Percentiles rank a stretch among this genome's conserved stretches.
phyloP scores from a whole-genome alignment of 1,140 invertebrate genomes.

The Heliconius melpomene region DNA sequence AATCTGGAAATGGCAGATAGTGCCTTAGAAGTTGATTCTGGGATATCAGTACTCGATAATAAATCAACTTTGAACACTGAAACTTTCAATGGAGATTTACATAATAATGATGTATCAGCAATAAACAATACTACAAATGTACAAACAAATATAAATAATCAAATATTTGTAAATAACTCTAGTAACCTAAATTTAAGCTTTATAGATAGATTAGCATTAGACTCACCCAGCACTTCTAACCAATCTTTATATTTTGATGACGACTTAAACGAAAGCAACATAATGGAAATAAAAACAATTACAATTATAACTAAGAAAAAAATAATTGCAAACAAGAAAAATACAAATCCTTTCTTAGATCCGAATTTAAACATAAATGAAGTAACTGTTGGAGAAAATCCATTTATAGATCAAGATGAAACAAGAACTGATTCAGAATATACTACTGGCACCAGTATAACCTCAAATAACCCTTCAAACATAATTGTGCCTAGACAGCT shows the following conservation, averaged over 20 bases:
- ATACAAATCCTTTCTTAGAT: slow-evolving; percentile 77
- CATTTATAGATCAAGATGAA: slow-evolving; percentile 54
- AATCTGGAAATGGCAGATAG: slow-evolving; percentile 33
- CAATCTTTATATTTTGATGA: slow-evolving; percentile 77
- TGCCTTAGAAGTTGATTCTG: slow-evolving; percentile 57
- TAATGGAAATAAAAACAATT: slow-evolving; percentile 81
- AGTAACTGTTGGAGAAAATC: slow-evolving; percentile 50
- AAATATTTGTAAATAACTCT: slow-evolving; percentile 67
- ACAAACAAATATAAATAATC: slow-evolving; percentile 65
- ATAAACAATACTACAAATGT: slow-evolving; percentile 59
- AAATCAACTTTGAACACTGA: slow-evolving; percentile 48
- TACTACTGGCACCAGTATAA: slow-evolving; percentile 48
- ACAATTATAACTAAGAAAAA: slow-evolving; percentile 77
- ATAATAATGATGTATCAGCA: slow-evolving; percentile 49
- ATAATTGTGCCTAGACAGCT: slow-evolving; percentile 67
- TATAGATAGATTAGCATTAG: slow-evolving; percentile 73
- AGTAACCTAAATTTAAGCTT: slow-evolving; percentile 76
- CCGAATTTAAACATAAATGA: slow-evolving; percentile 55
- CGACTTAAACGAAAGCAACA: slow-evolving; percentile 80
- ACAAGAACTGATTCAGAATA: slow-evolving; percentile 60
- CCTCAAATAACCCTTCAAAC: slow-evolving; percentile 41
- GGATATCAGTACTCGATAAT: slow-evolving; percentile 63
- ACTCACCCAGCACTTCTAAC: slow-evolving; percentile 64
- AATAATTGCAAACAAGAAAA: slow-evolving; percentile 56
- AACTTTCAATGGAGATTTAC: slow-evolving; percentile 35